Base-by-base conservation (phyloP, 2,888 invertebrate genomes). In the Lithophane ornitopus region DNA sequence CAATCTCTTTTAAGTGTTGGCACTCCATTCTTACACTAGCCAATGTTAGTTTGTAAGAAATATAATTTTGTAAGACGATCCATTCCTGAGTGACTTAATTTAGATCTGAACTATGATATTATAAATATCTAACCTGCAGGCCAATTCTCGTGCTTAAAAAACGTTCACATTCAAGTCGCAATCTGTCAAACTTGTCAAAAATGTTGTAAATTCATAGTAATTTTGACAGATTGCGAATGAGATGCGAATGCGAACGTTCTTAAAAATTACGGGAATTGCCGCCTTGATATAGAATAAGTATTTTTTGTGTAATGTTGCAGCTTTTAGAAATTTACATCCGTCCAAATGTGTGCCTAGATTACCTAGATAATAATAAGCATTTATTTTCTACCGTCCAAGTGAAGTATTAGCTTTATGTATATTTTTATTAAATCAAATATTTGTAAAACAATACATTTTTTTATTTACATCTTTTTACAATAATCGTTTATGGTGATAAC, bases 401-500 rank as follows among this genome's bases (percentile, higher is more conserved):
- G 62, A 76, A 74, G n/a, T 68, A n/a, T 54, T 66, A 61, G 59
- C 9, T 70, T 61, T 76, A 59, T 56, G 46, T 70, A 54, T 71
- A 63, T 69, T 72, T 69, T 49, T 49, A 78, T 56, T 78, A 62
- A 70, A 79, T 62, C 52, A 73, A 70, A 69, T 39, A 77, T 71
- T 72, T 70, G 80, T 73, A 78, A 69, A 79, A 80, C 74, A 76
- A 77, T 76, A 76, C 67, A 76, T 54, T 54, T 79, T 81, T 78
- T 86, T 72, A 80, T 76, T 83, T 79, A 67, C 69, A 85, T 76
- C 14, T 63, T 59, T 59, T 89, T 80, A 89, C 80, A 88, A 71
- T 67, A 91, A 85, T 74, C 80, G 82, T 84, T 91, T 92, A 79
- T 91, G 89, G 81, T 93, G 90, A 76, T 92, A 95, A 89, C 94